Evolutionary conservation across 2,888 invertebrate species (phyloP).

Genomic region (Lacanobia wlatinum): DNA sequence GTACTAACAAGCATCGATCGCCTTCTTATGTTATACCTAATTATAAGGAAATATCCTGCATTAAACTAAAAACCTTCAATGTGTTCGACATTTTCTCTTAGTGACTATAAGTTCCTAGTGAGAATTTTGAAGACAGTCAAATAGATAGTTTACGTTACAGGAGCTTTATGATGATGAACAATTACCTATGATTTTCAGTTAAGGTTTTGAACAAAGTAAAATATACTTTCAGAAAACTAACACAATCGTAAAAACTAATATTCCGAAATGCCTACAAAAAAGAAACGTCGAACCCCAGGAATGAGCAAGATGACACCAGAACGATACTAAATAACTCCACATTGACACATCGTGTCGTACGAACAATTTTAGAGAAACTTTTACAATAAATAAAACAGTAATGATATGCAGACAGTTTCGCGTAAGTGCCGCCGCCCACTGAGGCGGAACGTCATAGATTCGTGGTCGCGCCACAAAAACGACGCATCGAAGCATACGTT

Average conservation of each 20-base stretch:
- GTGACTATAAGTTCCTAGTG: background rate
- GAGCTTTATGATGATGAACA: background rate
- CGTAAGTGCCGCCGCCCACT: conserved; percentile 57
- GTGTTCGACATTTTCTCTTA: background rate
- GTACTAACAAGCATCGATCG: conserved; percentile 68
- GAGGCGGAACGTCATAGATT: conserved; percentile 62
- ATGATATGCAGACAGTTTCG: conserved; percentile 65
- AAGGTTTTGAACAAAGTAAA: background rate
- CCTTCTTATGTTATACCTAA: conserved; percentile 44
- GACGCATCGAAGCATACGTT: conserved; percentile 59
- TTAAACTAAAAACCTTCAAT: conserved; percentile 18
- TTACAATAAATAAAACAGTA: conserved; percentile 61
- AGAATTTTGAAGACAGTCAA: background rate
- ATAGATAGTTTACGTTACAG: too few relatives aligned
- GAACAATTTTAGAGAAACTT: conserved; percentile 60
- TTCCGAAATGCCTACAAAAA: background rate
- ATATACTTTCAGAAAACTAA: background rate
- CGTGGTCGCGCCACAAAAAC: conserved; percentile 56
- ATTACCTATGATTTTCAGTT: background rate
- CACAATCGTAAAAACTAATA: background rate
- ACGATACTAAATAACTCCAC: conserved; percentile 25
- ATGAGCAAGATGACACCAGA: conserved; percentile 18
- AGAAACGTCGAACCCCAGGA: background rate
- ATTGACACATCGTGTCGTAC: conserved; percentile 32
- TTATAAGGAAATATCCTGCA: conserved; percentile 49